Conservation (phyloP, 2,113 vertebrate genomes). For the Hystrix cristata region DNA sequence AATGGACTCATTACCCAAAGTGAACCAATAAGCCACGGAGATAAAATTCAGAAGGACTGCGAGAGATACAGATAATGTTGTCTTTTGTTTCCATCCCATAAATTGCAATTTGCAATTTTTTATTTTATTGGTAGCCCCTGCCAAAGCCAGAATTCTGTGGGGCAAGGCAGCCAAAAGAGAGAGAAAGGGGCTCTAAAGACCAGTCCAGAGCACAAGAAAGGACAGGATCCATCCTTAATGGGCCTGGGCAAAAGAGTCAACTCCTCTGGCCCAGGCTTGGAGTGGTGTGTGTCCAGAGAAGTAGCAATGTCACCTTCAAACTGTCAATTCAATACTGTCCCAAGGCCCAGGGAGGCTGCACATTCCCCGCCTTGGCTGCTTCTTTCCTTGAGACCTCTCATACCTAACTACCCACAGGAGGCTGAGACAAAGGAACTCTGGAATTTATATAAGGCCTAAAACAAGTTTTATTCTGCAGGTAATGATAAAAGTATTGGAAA, state of each 20-base stretch:
- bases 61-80: not conserved
- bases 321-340: not conserved
- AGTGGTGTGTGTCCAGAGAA: not conserved
- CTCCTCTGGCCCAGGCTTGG: not conserved
- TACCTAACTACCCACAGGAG: not conserved
- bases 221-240: not conserved
- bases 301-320: not conserved
- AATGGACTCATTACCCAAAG: not conserved
- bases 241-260: not conserved
- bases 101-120: not conserved
- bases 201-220: not conserved
- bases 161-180: not conserved
- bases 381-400: not conserved
- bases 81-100: not conserved
- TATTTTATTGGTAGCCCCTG: not conserved
- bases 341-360: not conserved
- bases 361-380: not conserved
- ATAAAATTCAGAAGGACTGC: slow-evolving; percentile 6
- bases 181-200: not conserved
- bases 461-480: not conserved
- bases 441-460: not conserved
- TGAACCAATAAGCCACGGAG: not conserved
- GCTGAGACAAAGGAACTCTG: not conserved
- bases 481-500: not conserved
- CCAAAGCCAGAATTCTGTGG: not conserved